Percentiles rank a stretch among this genome's conserved stretches.
These are phyloP conservation scores for Alethe diademata DNA, from an alignment of 2,113 vertebrate species.

Conservation along the genomic window DNA sequence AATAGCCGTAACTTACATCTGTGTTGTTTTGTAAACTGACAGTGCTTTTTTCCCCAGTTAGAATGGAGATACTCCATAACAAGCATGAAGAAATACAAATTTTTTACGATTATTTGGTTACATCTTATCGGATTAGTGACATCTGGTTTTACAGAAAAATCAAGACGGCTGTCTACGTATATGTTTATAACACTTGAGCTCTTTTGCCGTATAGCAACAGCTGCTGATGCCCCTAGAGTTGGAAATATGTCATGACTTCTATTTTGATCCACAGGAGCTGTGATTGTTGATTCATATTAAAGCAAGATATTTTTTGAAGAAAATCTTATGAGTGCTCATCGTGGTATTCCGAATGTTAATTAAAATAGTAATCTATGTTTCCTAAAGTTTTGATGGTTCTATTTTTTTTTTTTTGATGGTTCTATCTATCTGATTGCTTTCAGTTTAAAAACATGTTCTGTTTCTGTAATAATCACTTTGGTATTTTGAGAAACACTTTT, in stretches of 20 bases:
- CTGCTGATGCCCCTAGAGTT: slow-evolving; percentile 60
- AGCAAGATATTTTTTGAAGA: background rate
- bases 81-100: accelerated
- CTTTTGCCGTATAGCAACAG: slow-evolving; percentile 26
- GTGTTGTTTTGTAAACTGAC: background rate
- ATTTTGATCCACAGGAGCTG: background rate
- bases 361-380: background rate
- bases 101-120: background rate
- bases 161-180: background rate
- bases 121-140: background rate
- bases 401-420: background rate
- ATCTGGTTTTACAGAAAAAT: slow-evolving; percentile 3
- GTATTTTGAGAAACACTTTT: background rate
- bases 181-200: slow-evolving; percentile 26
- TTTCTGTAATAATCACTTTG: background rate
- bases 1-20: background rate
- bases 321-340: background rate
- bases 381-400: background rate
- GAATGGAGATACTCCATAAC: background rate
- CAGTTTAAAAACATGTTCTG: background rate
- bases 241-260: slow-evolving; percentile 19
- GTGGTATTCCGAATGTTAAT: background rate
- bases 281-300: background rate
- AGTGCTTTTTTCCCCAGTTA: accelerated
- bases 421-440: background rate